Evolutionary conservation across 2,797 vertebrate species (phyloP).

Genomic region (Periophthalmus magnuspinnatus): DNA sequence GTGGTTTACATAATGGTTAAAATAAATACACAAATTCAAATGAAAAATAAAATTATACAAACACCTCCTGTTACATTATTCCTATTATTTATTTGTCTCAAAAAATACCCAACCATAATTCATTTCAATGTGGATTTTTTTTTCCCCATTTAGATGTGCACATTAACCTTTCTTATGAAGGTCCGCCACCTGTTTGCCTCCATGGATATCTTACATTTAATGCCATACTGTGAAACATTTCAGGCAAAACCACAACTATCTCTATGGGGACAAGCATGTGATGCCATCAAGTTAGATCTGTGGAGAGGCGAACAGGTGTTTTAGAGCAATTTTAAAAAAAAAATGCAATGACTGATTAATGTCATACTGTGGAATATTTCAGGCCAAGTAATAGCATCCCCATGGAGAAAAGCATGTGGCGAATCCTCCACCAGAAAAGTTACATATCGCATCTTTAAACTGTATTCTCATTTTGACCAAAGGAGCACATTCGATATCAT

Average conservation of each 20-base stretch:
- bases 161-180: too few species aligned
- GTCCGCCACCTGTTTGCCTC: too few species aligned
- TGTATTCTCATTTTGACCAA: neutral
- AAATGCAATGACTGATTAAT: neutral
- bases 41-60: neutral
- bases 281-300: neutral
- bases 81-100: neutral
- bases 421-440: neutral
- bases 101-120: neutral
- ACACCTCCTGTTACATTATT: neutral
- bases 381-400: neutral
- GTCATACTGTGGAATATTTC: neutral
- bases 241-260: too few species aligned
- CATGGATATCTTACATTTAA: too few species aligned
- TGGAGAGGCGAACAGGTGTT: neutral
- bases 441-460: neutral
- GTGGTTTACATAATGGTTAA: neutral
- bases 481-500: neutral
- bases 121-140: too few species aligned
- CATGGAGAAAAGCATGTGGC: neutral
- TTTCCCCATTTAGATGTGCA: too few species aligned
- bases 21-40: constrained; percentile 3
- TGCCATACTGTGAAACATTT: too few species aligned
- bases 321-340: neutral
- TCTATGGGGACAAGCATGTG: too few species aligned